Evolutionary conservation across 2,113 vertebrate genomes (phyloP), one percentile per base, ranked within the genome.

Genomic region (Coturnix japonica): DNA sequence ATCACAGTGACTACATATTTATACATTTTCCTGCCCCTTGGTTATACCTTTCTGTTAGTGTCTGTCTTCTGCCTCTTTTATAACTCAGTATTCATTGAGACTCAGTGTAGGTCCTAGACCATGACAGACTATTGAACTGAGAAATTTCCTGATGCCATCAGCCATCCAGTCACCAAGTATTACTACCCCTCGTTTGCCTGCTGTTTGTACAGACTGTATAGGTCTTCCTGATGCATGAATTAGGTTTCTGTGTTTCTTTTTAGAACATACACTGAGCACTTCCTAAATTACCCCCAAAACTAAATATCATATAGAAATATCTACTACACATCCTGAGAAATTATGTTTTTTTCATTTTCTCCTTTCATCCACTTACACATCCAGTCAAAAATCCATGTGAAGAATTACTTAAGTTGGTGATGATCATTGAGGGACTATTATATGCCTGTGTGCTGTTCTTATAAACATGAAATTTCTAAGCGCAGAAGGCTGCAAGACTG

Each of bases 381-480:
- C 13, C 31, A 71, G 4, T 19, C 33, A 37, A 79, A 90, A 74
- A 16, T 20, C 30, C 37, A 37, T 35, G 22, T 60, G 60, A 47
- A 31, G 13, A 77, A 80, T 41, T 63, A 56, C 28, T 94, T 72
- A 41, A 85, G 37, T 49, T 89, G 83, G 80, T 82, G 60, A 26
- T 0, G 0, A 67, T 23, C 46, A 31, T 1, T 60, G 64, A 56
- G 81, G 26, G 43, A 66, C 26, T 44, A 54, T 13, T 41, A 5
- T 25, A 31, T n/a, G 43, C 33, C 70, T 78, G 9, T 47, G 43
- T 57, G 53, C 67, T 61, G 19, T n/a, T 79, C 44, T 70, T 46
- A 57, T 8, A 80, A 74, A 65, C 9, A 54, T 7, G 7, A 46
- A 65, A 83, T 65, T 88, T 78, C 39, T 49, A 74, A 89, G 57